Evolutionary conservation across 2,113 vertebrate genomes (phyloP).

Genomic region (Fukomys damarensis): DNA sequence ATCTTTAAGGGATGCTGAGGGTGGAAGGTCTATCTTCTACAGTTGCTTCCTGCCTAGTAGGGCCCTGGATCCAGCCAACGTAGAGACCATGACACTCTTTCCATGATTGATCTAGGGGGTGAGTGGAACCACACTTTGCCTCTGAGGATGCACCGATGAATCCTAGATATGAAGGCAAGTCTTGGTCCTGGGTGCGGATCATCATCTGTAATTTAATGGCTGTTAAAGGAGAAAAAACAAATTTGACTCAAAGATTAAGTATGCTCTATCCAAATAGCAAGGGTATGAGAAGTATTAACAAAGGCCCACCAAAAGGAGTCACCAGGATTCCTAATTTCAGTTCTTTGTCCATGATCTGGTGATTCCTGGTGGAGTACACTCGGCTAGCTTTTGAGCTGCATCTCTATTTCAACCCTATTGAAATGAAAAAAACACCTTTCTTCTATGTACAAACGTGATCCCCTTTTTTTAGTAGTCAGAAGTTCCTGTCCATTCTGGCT

Average conservation of each 20-base stretch:
- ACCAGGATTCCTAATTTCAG: background rate
- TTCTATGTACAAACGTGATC: background rate
- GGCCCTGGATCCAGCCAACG: no score
- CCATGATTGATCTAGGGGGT: background rate
- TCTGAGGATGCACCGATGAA: background rate
- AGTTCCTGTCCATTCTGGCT: background rate
- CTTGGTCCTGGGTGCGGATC: background rate
- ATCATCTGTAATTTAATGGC: background rate
- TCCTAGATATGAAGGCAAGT: background rate
- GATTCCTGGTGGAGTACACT: background rate
- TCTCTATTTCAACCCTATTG: background rate
- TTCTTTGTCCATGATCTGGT: background rate
- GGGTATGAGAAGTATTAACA: background rate
- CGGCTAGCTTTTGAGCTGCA: background rate
- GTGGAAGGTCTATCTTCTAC: background rate
- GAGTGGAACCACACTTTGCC: background rate
- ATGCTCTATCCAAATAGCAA: background rate
- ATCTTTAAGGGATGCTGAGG: background rate
- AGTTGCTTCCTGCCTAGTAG: background rate
- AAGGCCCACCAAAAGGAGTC: background rate
- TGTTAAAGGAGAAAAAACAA: background rate
- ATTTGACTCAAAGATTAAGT: background rate
- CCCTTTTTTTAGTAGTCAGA: background rate
- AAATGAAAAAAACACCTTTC: background rate
- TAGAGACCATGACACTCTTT: background rate